These are phyloP conservation scores for Alca torda DNA, from an alignment of 2,797 vertebrate species.

Conservation along the genomic window DNA sequence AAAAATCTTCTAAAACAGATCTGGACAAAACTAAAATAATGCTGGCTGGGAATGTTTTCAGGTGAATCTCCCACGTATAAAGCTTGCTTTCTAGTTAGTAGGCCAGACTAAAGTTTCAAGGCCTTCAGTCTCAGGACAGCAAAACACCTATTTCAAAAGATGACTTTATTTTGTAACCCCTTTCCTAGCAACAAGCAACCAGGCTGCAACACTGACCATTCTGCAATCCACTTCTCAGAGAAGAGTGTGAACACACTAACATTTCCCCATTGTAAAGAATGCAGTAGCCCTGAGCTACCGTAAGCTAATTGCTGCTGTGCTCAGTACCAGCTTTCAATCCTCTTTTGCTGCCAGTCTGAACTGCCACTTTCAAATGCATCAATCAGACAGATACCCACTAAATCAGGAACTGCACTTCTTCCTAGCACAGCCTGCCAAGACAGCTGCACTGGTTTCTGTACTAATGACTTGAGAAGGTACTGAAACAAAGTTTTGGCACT, in stretches of 20 bases:
- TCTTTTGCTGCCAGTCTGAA: slow-evolving; percentile 7
- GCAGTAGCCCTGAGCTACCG: not conserved
- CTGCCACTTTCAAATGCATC: slow-evolving; percentile 7
- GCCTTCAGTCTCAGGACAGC: not conserved
- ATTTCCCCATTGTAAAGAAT: not conserved
- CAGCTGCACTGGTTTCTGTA: not conserved
- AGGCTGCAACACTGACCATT: not conserved
- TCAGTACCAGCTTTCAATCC: not conserved
- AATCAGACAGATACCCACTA: not conserved
- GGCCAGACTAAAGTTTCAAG: not conserved
- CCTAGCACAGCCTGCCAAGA: slow-evolving; percentile 15
- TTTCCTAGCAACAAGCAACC: not conserved
- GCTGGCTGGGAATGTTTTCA: not conserved
- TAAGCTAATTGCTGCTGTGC: not conserved
- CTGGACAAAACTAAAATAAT: not conserved
- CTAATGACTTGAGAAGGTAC: slow-evolving; percentile 1
- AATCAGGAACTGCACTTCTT: slow-evolving; percentile 2
- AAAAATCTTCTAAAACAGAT: not conserved
- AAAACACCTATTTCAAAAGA: not conserved
- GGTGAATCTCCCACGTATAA: not conserved
- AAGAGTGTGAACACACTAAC: not conserved
- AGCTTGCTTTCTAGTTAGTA: not conserved
- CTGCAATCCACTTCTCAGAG: not conserved
- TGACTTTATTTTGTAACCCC: not conserved
- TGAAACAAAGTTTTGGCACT: slow-evolving; percentile 43